A percentile compares a stretch with the other conserved stretches of the same genome.
Evolutionary conservation across 2,797 vertebrate genomes (phyloP).

Genomic region (Prunella strophiata): DNA sequence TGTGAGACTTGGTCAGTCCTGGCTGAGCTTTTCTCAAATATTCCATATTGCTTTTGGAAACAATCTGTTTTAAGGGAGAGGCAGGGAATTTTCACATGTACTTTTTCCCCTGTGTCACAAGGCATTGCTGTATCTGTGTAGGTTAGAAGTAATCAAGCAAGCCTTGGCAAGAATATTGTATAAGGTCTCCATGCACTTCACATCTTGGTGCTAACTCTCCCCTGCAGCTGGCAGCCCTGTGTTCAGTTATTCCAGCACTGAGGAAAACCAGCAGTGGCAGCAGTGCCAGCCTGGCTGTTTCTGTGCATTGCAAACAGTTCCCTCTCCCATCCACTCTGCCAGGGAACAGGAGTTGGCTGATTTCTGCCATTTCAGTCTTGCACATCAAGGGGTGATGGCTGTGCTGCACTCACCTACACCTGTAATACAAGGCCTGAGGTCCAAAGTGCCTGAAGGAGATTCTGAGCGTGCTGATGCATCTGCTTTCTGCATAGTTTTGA

Average conservation of each 20-base stretch:
- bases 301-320: not conserved
- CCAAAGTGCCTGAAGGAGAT: not conserved
- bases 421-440: not conserved
- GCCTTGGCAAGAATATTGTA: not conserved
- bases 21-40: not conserved
- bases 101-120: not conserved
- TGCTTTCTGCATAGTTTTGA: not conserved
- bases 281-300: not conserved
- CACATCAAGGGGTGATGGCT: not conserved
- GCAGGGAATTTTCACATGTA: not conserved
- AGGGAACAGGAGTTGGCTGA: not conserved
- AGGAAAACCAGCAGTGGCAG: not conserved
- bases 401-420: not conserved
- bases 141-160: not conserved
- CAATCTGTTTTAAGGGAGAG: not conserved
- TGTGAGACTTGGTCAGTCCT: not conserved
- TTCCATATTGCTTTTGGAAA: not conserved
- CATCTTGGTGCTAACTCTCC: not conserved
- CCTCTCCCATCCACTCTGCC: not conserved
- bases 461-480: not conserved
- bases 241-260: not conserved
- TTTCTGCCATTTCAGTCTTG: not conserved
- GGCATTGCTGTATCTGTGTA: not conserved
- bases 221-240: not conserved
- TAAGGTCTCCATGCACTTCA: not conserved